Conservation (phyloP, 2,888 invertebrate genomes). For the Apoda limacodes region DNA sequence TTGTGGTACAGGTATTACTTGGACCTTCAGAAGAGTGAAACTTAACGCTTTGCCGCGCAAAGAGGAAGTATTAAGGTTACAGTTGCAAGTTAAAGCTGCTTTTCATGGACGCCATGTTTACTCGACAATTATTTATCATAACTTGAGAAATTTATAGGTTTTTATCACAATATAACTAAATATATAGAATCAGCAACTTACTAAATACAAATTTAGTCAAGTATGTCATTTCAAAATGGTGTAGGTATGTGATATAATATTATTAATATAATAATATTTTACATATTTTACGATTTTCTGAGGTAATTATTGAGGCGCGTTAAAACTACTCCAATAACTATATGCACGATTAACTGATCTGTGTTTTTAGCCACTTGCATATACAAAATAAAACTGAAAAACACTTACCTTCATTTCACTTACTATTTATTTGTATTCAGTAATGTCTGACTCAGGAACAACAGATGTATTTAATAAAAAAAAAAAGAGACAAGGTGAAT, state of each 20-base stretch:
- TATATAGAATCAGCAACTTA: neutral
- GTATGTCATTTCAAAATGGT: neutral
- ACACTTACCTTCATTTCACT: neutral
- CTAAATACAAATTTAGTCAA: neutral
- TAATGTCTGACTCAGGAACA: neutral
- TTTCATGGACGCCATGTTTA: constrained; percentile 7
- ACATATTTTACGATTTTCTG: neutral
- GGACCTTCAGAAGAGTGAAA: constrained; percentile 5
- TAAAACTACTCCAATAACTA: neutral
- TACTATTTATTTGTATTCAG: neutral
- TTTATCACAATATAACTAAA: constrained; percentile 3
- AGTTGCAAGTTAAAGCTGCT: constrained; percentile 8
- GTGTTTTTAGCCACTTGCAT: neutral
- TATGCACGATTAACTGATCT: neutral
- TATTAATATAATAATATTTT: neutral
- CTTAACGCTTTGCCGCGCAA: constrained; percentile 5
- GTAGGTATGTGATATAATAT: neutral
- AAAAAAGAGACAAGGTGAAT: neutral
- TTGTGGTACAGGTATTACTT: constrained; percentile 3
- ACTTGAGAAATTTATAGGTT: constrained; percentile 5
- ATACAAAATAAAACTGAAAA: neutral
- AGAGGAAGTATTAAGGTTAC: constrained; percentile 5
- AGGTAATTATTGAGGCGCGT: neutral
- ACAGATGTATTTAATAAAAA: neutral
- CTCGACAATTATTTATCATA: constrained; percentile 5